These are phyloP conservation scores for Margarornis squamiger DNA, from an alignment of 2,797 vertebrate genomes.

Conservation along the genomic window DNA sequence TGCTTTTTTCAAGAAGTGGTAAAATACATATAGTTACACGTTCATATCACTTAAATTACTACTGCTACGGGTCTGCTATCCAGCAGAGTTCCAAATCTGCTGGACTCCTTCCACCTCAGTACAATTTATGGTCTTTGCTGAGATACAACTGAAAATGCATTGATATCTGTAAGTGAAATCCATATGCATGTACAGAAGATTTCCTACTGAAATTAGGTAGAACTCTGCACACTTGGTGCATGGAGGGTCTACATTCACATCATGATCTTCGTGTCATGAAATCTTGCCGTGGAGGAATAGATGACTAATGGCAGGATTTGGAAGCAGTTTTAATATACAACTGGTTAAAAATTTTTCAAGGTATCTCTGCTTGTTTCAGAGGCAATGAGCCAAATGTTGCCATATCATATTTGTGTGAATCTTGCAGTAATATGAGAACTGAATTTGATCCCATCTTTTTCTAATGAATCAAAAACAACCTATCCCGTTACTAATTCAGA, in stretches of 20 bases:
- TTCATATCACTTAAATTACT: not conserved
- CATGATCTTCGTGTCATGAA: not conserved
- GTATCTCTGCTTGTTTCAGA: not conserved
- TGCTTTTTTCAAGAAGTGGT: not conserved
- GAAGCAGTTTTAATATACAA: not conserved
- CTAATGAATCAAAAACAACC: not conserved
- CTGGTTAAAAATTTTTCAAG: not conserved
- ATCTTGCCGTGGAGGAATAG: not conserved
- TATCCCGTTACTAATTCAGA: not conserved
- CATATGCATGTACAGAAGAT: not conserved
- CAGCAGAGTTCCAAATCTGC: not conserved
- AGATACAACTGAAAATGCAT: not conserved
- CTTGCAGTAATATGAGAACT: not conserved
- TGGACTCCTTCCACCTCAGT: not conserved
- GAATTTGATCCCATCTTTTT: not conserved
- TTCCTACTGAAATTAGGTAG: not conserved
- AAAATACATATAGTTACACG: not conserved
- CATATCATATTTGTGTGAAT: not conserved
- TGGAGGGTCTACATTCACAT: not conserved
- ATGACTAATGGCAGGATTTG: not conserved
- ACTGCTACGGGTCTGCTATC: not conserved
- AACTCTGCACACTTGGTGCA: not conserved
- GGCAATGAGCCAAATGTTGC: not conserved
- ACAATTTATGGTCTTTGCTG: not conserved
- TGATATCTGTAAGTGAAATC: not conserved